Evolutionary conservation across 2,888 invertebrate species (phyloP).

Genomic region (Orgyia antiqua): DNA sequence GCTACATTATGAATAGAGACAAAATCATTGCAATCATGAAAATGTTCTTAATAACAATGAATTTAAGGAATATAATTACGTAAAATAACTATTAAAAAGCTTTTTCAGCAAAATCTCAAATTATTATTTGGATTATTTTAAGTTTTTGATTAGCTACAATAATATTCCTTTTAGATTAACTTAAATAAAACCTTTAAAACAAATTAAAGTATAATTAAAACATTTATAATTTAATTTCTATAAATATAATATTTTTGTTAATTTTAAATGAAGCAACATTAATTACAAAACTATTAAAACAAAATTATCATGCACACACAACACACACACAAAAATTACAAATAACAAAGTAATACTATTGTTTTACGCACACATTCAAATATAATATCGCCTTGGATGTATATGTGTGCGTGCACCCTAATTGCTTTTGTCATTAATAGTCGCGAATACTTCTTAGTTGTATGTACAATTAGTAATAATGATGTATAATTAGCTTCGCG

Average conservation of each 20-base stretch:
- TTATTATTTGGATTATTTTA: too few species aligned
- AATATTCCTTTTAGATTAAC: too few species aligned
- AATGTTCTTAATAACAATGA: too few species aligned
- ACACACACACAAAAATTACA: conserved; percentile 11
- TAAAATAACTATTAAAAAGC: too few species aligned
- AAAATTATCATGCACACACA: conserved; percentile 16
- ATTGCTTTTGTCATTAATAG: conserved; percentile 78
- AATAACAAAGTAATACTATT: conserved; percentile 14
- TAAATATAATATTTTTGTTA: neutral
- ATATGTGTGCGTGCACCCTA: conserved; percentile 63
- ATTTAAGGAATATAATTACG: too few species aligned
- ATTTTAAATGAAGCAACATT: neutral
- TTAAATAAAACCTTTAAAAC: too few species aligned
- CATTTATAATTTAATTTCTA: neutral
- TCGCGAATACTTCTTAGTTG: conserved; percentile 74
- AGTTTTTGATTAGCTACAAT: too few species aligned
- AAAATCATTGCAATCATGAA: neutral
- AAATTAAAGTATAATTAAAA: too few species aligned
- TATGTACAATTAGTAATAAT: conserved; percentile 74
- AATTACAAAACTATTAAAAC: conserved; percentile 10
- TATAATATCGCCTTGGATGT: conserved; percentile 21
- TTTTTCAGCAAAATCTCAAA: too few species aligned
- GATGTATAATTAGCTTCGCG: conserved; percentile 67
- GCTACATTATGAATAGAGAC: neutral
- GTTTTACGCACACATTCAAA: conserved; percentile 6